phyloP scores from a whole-genome alignment of 2,113 vertebrate genomes.

The Emydocephalus ijimae region DNA sequence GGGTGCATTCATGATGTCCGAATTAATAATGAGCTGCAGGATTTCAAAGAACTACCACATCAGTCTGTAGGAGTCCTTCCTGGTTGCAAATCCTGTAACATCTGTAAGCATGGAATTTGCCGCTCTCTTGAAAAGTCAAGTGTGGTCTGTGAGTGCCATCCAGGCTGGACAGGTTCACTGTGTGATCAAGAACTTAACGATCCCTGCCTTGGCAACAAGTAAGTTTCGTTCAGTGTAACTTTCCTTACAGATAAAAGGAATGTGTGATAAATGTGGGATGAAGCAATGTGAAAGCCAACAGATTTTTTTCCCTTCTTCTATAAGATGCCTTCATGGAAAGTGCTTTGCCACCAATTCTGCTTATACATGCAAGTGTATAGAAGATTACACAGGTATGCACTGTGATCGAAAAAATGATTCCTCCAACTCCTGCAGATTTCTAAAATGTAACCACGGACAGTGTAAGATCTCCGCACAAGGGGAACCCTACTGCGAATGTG shows the following conservation, averaged over 20 bases:
- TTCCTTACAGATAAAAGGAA: background rate
- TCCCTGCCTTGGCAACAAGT: conserved; percentile 86
- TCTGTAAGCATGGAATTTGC: conserved; percentile 89
- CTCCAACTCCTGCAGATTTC: conserved; percentile 75
- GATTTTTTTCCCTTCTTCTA: conserved; percentile 8
- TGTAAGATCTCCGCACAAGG: conserved; percentile 80
- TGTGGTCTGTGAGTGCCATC: conserved; percentile 89
- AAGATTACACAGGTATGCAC: conserved; percentile 81
- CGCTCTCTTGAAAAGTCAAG: conserved; percentile 84
- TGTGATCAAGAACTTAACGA: conserved; percentile 82
- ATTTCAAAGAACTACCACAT: conserved; percentile 79
- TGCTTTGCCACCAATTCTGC: conserved; percentile 75
- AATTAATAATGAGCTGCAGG: conserved; percentile 92
- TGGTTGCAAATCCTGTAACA: conserved; percentile 90
- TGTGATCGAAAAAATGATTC: conserved; percentile 85
- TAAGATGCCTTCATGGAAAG: conserved; percentile 84
- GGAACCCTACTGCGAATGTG: conserved; percentile 83
- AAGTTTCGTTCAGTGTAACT: conserved; percentile 25
- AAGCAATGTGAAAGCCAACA: background rate
- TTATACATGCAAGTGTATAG: conserved; percentile 83
- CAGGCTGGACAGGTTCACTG: conserved; percentile 80
- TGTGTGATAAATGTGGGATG: background rate
- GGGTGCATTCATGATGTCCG: conserved; percentile 92
- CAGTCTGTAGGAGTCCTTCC: conserved; percentile 80
- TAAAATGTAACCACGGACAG: conserved; percentile 85